Evolutionary conservation across 2,888 invertebrate species (phyloP), one percentile per base, ranked within the genome.

Genomic region (Cheiracanthium punctorium): DNA sequence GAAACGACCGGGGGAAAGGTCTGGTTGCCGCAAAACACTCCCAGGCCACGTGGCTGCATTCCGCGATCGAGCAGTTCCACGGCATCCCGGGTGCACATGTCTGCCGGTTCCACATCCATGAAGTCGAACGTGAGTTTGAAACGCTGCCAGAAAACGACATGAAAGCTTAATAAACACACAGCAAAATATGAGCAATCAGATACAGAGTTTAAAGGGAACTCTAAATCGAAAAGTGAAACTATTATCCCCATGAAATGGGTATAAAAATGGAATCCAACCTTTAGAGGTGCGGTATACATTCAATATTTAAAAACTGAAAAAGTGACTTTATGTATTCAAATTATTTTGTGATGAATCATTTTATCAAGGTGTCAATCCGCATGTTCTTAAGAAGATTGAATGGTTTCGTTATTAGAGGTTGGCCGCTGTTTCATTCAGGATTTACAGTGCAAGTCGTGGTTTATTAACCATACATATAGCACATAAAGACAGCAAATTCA

Each of bases 1-100:
- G 80, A 75, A 4, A 74, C 29, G 8, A 80, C 5, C 8, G 71
- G 72, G 4, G 79, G 75, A 41, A 37, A 48, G 0, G 79, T 74
- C 2, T 30, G n/a, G 24, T 85, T 85, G 41, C 85, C 85, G 30
- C 85, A 85, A 52, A 85, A 85, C 4, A 73, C 33, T 32, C 79
- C 79, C 7, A 67, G 64, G 1, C 28, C 43, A n/a, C 64, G 67
- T 17, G 37, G 29, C 1, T 17, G 30, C 17, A 1, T 14, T 2
- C 10, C n/a, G 5, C 70, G 70, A 30, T 85, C 85, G 14, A 30
- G 17, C n/a, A 85, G 37, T 28, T 29, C 32, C 7, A 85, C 1
- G 5, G 70, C 64, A 58, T 85, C 85, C 20, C 29, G 10, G 0
- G 12, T 29, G 33, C 85, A 85, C n/a, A 79, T 28, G n/a, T 85